These are phyloP conservation scores for Xiphophorus couchianus DNA, from an alignment of 2,113 vertebrate genomes.

Conservation along the genomic window DNA sequence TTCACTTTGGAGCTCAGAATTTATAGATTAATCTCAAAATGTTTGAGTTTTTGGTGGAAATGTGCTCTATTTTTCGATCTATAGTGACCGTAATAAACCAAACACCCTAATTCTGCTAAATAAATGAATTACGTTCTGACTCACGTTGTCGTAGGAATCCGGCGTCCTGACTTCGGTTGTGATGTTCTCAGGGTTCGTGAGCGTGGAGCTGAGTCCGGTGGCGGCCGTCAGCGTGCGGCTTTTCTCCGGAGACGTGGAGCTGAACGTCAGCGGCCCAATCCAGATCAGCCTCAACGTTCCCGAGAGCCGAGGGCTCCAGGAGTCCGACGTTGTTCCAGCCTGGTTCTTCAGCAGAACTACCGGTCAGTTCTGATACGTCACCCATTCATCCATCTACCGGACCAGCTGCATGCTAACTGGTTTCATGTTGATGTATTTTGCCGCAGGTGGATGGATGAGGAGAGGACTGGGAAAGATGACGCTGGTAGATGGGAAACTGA, in stretches of 20 bases:
- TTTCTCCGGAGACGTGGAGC: constrained; percentile 81
- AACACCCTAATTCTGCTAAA: background rate
- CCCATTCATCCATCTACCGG: background rate
- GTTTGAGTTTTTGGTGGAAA: too few relatives aligned
- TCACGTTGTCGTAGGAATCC: background rate
- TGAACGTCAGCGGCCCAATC: constrained; percentile 83
- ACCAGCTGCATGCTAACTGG: background rate
- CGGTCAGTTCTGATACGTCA: constrained; percentile 73
- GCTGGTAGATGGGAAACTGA: constrained; percentile 74
- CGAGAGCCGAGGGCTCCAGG: constrained; percentile 62
- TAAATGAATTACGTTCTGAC: background rate
- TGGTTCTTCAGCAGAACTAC: constrained; percentile 87
- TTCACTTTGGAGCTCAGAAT: too few relatives aligned
- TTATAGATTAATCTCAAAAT: too few relatives aligned
- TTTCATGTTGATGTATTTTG: background rate
- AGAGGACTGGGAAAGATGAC: constrained; percentile 83
- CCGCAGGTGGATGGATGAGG: constrained; percentile 86
- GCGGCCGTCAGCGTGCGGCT: constrained; percentile 85
- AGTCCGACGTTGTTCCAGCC: constrained; percentile 82
- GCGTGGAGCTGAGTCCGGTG: constrained; percentile 83
- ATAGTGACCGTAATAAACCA: background rate
- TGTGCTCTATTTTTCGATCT: too few relatives aligned
- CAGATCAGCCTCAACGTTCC: constrained; percentile 84
- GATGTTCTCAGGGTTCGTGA: constrained; percentile 80
- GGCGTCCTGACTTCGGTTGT: background rate